Evolutionary conservation across 2,113 vertebrate species (phyloP).

Genomic region (Oreochromis spilurus): DNA sequence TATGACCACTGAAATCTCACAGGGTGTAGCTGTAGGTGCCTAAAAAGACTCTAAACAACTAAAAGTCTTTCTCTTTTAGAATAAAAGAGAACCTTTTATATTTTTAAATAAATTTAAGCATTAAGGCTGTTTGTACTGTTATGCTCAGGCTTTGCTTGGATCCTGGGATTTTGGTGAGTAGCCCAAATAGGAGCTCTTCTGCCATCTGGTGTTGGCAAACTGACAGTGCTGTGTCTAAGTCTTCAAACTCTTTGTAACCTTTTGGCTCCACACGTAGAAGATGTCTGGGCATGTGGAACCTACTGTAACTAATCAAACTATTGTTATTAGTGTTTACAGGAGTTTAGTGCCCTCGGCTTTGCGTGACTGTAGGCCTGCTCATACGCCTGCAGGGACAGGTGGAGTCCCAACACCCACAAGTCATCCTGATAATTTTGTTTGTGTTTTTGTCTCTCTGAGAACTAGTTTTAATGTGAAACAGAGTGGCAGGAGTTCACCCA

Average conservation of each 20-base stretch:
- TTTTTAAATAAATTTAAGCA: background rate
- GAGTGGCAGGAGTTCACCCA: background rate
- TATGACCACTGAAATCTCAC: background rate
- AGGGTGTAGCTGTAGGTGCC: background rate
- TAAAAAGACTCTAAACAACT: background rate
- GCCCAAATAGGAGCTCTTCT: background rate
- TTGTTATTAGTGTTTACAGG: background rate
- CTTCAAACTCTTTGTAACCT: background rate
- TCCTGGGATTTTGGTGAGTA: background rate
- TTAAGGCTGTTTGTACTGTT: background rate
- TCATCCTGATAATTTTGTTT: background rate
- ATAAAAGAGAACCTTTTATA: background rate
- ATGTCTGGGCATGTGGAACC: background rate
- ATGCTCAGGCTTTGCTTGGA: background rate
- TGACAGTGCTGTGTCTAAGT: background rate
- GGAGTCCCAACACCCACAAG: background rate
- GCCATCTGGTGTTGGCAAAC: constrained; percentile 34
- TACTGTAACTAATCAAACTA: background rate
- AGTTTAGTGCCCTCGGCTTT: background rate
- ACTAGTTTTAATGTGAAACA: background rate
- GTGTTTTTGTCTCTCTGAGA: background rate
- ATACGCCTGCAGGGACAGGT: background rate
- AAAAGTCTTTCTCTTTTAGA: background rate
- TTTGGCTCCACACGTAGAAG: background rate
- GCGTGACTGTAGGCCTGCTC: background rate